A percentile compares a stretch with the other conserved stretches of the same genome.
Evolutionary conservation across 2,797 vertebrate species (phyloP).

Genomic region (Sitta carolinensis): DNA sequence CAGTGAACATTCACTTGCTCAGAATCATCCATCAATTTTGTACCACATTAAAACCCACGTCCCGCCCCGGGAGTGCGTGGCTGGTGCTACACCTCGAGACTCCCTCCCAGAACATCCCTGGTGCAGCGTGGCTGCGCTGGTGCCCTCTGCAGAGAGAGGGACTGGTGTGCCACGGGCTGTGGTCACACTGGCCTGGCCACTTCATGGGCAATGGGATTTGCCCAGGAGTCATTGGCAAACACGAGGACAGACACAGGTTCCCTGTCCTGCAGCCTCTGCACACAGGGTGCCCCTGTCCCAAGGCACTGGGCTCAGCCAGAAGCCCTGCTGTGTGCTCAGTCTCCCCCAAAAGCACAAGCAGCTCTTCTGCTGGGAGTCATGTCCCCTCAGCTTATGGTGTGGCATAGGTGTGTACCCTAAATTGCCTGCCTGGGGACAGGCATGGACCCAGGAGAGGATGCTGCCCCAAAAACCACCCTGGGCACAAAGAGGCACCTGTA

Average conservation of each 20-base stretch:
- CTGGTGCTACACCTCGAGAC: background rate
- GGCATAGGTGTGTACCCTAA: background rate
- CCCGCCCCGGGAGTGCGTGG: background rate
- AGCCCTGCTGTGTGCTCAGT: background rate
- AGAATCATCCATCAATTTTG: slow-evolving; percentile 56
- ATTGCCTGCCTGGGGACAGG: background rate
- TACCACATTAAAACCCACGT: slow-evolving; percentile 3
- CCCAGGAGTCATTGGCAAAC: fast-evolving
- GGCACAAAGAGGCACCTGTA: background rate
- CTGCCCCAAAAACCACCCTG: background rate
- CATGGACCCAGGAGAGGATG: background rate
- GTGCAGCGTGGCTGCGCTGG: fast-evolving
- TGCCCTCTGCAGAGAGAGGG: background rate
- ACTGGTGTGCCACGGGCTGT: fast-evolving
- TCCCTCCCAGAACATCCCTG: background rate
- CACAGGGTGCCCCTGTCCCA: background rate
- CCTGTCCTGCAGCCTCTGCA: background rate
- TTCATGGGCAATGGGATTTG: fast-evolving
- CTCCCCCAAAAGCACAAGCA: background rate
- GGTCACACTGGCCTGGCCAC: fast-evolving
- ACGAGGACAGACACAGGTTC: fast-evolving
- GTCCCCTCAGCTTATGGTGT: fast-evolving
- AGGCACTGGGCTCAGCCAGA: background rate
- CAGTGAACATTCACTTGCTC: background rate
- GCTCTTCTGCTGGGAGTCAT: background rate